phyloP scores from a whole-genome alignment of 2,113 vertebrate species.

The Pteropus alecto region DNA sequence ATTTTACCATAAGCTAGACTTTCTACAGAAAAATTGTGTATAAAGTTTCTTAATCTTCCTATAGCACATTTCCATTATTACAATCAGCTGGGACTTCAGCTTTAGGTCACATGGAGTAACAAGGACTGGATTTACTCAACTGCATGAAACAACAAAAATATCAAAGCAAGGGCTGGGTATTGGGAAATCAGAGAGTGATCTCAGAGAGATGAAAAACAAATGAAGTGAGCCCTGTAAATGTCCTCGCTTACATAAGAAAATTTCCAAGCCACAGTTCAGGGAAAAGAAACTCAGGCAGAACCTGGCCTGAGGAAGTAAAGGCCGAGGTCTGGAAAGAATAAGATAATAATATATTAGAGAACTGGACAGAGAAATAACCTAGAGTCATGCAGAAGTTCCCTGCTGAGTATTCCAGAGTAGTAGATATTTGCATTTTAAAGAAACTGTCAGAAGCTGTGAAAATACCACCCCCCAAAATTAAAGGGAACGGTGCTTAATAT shows the following conservation, averaged over 20 bases:
- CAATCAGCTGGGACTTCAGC: not conserved
- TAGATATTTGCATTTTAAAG: not conserved
- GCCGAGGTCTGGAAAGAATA: not conserved
- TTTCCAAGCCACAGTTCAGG: not conserved
- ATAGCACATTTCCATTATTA: not conserved
- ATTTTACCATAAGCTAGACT: not conserved
- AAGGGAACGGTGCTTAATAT: not conserved
- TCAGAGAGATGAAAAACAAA: not conserved
- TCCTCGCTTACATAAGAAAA: not conserved
- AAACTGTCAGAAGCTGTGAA: not conserved
- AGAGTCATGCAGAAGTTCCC: not conserved
- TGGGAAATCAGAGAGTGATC: not conserved
- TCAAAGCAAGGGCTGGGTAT: not conserved
- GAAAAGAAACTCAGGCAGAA: not conserved
- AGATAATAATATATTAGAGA: not conserved
- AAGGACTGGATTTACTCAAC: not conserved
- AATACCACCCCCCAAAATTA: not conserved
- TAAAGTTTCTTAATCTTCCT: not conserved
- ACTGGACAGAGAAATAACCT: not conserved
- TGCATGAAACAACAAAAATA: not conserved
- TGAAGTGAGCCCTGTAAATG: not conserved
- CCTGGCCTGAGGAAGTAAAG: not conserved
- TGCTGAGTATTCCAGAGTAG: not conserved
- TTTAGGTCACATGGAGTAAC: not conserved
- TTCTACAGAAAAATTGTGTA: slow-evolving; percentile 32